Percentiles rank a stretch among this genome's conserved stretches.
Evolutionary conservation across 1,140 invertebrate species (phyloP).

Genomic region (Micrasema longulum): DNA sequence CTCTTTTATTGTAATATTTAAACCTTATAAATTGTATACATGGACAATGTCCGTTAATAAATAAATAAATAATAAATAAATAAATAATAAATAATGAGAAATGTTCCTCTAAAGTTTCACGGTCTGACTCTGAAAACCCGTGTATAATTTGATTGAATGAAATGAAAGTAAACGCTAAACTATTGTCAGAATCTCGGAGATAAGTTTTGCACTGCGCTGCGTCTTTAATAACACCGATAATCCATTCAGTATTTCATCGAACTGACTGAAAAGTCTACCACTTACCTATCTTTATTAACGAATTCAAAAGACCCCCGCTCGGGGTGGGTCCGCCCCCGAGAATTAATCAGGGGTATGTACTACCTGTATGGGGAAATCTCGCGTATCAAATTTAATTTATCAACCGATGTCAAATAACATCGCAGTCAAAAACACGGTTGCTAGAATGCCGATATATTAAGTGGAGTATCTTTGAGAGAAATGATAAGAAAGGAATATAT

Average conservation of each 20-base stretch:
- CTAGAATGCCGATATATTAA: slow-evolving; percentile 52
- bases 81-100: no score
- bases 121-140: no score
- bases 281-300: slow-evolving; percentile 26
- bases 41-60: no score
- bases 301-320: slow-evolving; percentile 37
- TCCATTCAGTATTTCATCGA: slow-evolving; percentile 8
- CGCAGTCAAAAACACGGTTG: slow-evolving; percentile 47
- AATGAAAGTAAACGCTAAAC: no score
- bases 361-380: slow-evolving; percentile 28
- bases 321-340: neutral
- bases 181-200: neutral
- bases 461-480: slow-evolving; percentile 35
- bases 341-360: slow-evolving; percentile 29
- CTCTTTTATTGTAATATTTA: no score
- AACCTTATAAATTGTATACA: no score
- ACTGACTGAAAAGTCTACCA: slow-evolving; percentile 5
- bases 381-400: slow-evolving; percentile 54
- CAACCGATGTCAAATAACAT: slow-evolving; percentile 54
- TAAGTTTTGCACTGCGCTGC: neutral
- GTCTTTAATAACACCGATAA: slow-evolving; percentile 11
- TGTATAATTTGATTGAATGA: no score
- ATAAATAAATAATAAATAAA: no score
- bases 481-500: slow-evolving; percentile 18
- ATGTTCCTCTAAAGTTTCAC: no score